phyloP scores from a whole-genome alignment of 2,888 invertebrate genomes.

The Julus scandinavius region DNA sequence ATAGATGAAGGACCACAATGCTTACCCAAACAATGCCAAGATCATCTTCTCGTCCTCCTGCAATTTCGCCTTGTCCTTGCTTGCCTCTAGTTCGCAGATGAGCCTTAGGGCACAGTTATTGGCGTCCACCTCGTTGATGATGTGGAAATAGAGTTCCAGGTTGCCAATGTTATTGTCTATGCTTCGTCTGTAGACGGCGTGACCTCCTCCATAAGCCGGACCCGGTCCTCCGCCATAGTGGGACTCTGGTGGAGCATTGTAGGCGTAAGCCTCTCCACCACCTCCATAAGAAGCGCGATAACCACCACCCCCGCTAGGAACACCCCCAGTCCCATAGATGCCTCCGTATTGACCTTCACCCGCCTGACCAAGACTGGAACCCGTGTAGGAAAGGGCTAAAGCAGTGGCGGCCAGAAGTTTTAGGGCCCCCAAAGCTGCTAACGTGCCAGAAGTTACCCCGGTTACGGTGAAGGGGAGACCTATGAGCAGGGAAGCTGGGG shows the following conservation, averaged over 20 bases:
- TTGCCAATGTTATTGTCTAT: constrained; percentile 56
- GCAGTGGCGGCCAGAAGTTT: constrained; percentile 59
- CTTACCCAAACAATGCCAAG: constrained; percentile 59
- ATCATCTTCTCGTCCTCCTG: constrained; percentile 59
- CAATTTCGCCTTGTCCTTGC: constrained; percentile 56
- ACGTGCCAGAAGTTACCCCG: constrained; percentile 58
- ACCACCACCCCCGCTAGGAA: constrained; percentile 51
- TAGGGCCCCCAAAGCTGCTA: constrained; percentile 59
- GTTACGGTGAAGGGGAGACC: constrained; percentile 58
- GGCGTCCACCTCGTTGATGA: constrained; percentile 59
- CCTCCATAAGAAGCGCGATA: constrained; percentile 51
- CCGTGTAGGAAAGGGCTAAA: constrained; percentile 56
- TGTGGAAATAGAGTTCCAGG: constrained; percentile 59
- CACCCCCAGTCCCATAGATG: constrained; percentile 50
- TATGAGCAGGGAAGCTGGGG: constrained; percentile 57
- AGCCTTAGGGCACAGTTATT: constrained; percentile 59
- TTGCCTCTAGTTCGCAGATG: constrained; percentile 59
- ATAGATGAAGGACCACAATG: not conserved
- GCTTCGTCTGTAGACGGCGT: constrained; percentile 53
- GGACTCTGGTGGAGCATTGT: constrained; percentile 6
- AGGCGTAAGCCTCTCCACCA: constrained; percentile 54
- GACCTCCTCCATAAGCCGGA: constrained; percentile 49
- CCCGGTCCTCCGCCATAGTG: constrained; percentile 14
- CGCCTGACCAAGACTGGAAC: constrained; percentile 44
- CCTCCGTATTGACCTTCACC: constrained; percentile 51